phyloP scores from a whole-genome alignment of 2,888 invertebrate genomes.

The Eilema caniola region DNA sequence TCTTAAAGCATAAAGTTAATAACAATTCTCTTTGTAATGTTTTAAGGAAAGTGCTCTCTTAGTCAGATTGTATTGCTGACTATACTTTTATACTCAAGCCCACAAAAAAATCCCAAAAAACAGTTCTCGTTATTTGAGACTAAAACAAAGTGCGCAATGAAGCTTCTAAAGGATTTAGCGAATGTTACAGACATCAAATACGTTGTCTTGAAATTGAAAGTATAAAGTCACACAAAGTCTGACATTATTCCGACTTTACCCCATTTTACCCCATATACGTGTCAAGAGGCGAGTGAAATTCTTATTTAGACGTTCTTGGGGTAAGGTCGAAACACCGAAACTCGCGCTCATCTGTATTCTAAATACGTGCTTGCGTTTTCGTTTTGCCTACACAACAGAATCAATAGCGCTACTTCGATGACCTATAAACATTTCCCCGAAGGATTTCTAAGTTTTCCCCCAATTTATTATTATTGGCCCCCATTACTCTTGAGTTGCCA shows the following conservation, averaged over 20 bases:
- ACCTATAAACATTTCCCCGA: constrained; percentile 55
- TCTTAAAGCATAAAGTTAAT: neutral
- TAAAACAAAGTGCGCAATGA: constrained; percentile 3
- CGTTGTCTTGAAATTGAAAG: constrained; percentile 38
- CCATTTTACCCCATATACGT: constrained; percentile 26
- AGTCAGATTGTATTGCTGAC: neutral
- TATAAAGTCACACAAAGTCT: constrained; percentile 37
- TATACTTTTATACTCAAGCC: neutral
- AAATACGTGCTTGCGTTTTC: constrained; percentile 35
- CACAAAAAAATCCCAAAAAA: neutral
- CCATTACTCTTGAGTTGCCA: constrained; percentile 53
- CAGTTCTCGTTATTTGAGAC: neutral
- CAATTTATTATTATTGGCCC: constrained; percentile 63
- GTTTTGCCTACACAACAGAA: constrained; percentile 47
- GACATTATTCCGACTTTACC: constrained; percentile 27
- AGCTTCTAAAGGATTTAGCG: constrained; percentile 9
- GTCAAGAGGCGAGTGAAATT: constrained; percentile 16
- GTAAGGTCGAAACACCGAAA: constrained; percentile 15
- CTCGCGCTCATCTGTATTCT: constrained; percentile 44
- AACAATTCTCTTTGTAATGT: neutral
- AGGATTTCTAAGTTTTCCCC: constrained; percentile 47
- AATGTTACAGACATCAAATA: constrained; percentile 21
- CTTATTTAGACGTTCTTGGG: constrained; percentile 24
- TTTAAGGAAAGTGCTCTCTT: neutral
- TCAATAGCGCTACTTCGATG: constrained; percentile 51